Percentiles rank a stretch among this genome's conserved stretches.
These are phyloP conservation scores for cat (Felis catus) DNA, from an alignment of 2,113 vertebrate genomes.

Conservation along the genomic window DNA sequence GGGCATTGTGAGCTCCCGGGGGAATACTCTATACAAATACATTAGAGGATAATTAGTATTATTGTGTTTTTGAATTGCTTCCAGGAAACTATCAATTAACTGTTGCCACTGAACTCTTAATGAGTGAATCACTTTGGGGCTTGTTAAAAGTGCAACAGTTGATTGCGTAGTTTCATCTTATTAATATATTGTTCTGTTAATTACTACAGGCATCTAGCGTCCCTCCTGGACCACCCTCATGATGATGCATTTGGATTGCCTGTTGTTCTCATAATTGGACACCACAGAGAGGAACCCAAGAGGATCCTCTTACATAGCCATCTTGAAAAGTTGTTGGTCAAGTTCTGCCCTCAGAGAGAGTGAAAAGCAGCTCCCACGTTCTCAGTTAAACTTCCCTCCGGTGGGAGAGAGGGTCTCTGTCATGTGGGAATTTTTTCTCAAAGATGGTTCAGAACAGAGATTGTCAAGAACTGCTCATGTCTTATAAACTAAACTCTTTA, in stretches of 20 bases:
- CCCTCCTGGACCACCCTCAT: neutral
- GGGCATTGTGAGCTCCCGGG: neutral
- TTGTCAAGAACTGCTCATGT: neutral
- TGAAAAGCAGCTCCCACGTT: neutral
- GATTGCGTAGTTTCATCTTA: slow-evolving; percentile 9
- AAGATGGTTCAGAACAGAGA: neutral
- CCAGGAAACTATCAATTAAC: slow-evolving; percentile 46
- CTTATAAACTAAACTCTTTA: slow-evolving; percentile 2
- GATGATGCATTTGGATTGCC: neutral
- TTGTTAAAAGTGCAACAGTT: slow-evolving; percentile 61
- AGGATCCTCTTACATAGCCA: slow-evolving; percentile 21
- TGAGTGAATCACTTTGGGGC: slow-evolving; percentile 48
- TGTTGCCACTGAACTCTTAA: slow-evolving; percentile 48
- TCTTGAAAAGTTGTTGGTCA: neutral
- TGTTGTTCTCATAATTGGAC: neutral
- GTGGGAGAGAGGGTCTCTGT: neutral
- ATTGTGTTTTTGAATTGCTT: neutral
- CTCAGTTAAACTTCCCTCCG: neutral
- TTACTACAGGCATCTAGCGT: neutral
- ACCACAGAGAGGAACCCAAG: neutral
- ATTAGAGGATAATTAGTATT: neutral
- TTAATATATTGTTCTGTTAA: slow-evolving; percentile 33
- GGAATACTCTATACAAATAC: neutral
- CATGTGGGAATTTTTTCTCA: neutral
- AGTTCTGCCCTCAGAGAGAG: neutral